Conservation (phyloP, 2,113 vertebrate species). For the Saimiri boliviensis region DNA sequence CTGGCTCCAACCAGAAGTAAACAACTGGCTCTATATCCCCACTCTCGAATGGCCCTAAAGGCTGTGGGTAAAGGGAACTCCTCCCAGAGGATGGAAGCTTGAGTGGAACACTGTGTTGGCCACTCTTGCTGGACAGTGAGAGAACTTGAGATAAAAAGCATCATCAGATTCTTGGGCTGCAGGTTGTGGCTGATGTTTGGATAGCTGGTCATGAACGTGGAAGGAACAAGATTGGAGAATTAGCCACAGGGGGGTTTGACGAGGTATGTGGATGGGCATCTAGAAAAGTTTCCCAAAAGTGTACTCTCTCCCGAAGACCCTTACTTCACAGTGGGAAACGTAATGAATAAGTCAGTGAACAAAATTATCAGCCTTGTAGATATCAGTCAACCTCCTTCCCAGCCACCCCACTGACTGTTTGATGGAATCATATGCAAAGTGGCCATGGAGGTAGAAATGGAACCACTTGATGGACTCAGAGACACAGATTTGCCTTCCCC, state of each 20-base stretch:
- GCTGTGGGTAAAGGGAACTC: not conserved
- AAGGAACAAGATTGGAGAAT: not conserved
- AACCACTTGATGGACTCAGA: not conserved
- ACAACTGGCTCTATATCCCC: no score
- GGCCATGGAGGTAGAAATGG: not conserved
- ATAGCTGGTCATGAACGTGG: not conserved
- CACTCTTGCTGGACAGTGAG: not conserved
- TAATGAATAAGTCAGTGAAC: no score
- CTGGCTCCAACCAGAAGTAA: not conserved
- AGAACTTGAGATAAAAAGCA: not conserved
- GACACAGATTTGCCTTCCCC: not conserved
- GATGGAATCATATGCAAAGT: not conserved
- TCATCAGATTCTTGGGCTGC: not conserved
- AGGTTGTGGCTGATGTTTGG: not conserved
- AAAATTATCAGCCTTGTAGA: no score
- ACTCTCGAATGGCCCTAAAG: not conserved
- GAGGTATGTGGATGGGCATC: no score
- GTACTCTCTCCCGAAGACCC: not conserved
- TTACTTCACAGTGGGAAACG: not conserved
- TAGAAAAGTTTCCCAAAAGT: not conserved
- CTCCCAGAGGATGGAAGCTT: no score
- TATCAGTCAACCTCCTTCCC: not conserved
- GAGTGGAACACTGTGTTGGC: not conserved
- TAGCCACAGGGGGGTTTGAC: not conserved
- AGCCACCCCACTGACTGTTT: not conserved